Evolutionary conservation across 2,113 vertebrate genomes (phyloP).

Genomic region (Myodes glareolus): DNA sequence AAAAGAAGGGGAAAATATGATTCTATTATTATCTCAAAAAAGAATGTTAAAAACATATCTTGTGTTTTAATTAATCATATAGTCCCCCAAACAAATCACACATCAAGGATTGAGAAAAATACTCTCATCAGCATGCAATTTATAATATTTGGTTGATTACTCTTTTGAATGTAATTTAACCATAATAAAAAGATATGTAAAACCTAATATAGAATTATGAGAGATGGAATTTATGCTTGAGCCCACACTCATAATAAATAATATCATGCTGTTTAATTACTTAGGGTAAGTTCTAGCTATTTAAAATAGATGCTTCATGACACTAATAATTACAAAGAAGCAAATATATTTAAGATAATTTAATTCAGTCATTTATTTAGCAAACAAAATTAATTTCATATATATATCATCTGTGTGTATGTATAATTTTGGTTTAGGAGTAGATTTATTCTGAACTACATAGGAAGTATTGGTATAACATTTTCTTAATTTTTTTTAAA

Average conservation of each 20-base stretch:
- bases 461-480: not conserved
- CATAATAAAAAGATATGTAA: slow-evolving; percentile 50
- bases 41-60: not conserved
- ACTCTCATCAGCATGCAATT: slow-evolving; percentile 33
- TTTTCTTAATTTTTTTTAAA: not conserved
- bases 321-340: slow-evolving; percentile 51
- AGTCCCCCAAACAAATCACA: not conserved
- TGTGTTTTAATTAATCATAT: not conserved
- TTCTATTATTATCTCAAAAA: not conserved
- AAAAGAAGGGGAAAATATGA: not conserved
- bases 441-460: not conserved
- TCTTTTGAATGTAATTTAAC: slow-evolving; percentile 53
- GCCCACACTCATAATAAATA: slow-evolving; percentile 44
- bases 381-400: slow-evolving; percentile 3
- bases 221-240: slow-evolving; percentile 21
- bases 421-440: not conserved
- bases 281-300: not conserved
- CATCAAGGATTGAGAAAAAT: not conserved
- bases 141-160: slow-evolving; percentile 36
- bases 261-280: slow-evolving; percentile 62
- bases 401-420: not conserved
- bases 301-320: slow-evolving; percentile 61
- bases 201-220: slow-evolving; percentile 48
- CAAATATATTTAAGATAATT: slow-evolving; percentile 46
- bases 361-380: slow-evolving; percentile 56